Conservation (phyloP, 2,888 invertebrate genomes). For the Drosophila anomalipes region DNA sequence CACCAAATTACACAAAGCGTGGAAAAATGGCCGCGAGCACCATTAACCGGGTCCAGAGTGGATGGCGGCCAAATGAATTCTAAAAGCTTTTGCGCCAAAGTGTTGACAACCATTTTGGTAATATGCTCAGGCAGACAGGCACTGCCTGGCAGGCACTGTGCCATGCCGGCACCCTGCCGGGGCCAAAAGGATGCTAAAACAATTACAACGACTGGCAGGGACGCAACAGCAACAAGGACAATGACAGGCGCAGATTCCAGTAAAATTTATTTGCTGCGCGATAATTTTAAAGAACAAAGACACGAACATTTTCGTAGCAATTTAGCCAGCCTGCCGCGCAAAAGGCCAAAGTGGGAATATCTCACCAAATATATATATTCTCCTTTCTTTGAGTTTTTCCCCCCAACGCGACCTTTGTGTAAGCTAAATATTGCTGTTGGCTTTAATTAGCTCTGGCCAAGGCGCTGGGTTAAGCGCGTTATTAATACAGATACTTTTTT, state of each 20-base stretch:
- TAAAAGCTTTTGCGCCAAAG: slow-evolving; percentile 72
- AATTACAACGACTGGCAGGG: slow-evolving; percentile 56
- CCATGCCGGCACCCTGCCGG: slow-evolving; percentile 37
- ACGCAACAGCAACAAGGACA: slow-evolving; percentile 48
- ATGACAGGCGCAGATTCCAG: slow-evolving; percentile 69
- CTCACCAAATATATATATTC: slow-evolving; percentile 1
- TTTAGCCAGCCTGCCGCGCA: slow-evolving; percentile 27
- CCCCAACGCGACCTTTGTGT: slow-evolving; percentile 29
- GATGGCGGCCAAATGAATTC: slow-evolving; percentile 56
- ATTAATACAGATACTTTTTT: slow-evolving; percentile 19
- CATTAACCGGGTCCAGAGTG: slow-evolving; percentile 50
- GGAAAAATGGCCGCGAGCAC: slow-evolving; percentile 65
- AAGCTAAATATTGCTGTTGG: slow-evolving; percentile 38
- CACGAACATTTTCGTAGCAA: slow-evolving; percentile 47
- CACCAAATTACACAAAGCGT: slow-evolving; percentile 68
- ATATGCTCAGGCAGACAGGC: slow-evolving; percentile 56
- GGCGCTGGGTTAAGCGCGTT: slow-evolving; percentile 31
- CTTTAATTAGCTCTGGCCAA: slow-evolving; percentile 55
- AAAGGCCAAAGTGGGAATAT: slow-evolving; percentile 28
- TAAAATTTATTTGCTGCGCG: slow-evolving; percentile 73
- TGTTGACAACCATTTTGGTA: slow-evolving; percentile 73
- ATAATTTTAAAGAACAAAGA: slow-evolving; percentile 74
- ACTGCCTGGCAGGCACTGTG: slow-evolving; percentile 14
- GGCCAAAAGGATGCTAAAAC: slow-evolving; percentile 66
- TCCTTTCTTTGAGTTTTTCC: slow-evolving; percentile 6